Evolutionary conservation across 2,113 vertebrate species (phyloP), one percentile per base, ranked within the genome.

Genomic region (Hylia prasina): DNA sequence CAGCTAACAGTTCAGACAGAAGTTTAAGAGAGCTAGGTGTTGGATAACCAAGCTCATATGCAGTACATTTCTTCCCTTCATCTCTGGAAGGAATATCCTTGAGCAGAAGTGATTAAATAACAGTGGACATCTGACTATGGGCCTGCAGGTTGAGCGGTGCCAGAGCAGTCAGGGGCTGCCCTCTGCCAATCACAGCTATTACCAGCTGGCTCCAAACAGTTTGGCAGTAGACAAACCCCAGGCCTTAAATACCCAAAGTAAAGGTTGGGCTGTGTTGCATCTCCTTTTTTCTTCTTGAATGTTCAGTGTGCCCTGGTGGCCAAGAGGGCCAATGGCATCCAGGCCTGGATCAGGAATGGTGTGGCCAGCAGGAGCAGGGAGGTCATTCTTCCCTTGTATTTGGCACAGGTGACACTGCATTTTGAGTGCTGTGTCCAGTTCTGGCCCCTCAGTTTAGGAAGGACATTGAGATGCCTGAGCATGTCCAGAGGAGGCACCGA

Each of bases 251-350:
- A 47, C 2, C 13, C 12, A 33, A 90, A 17, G 13, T 27, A 28
- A 82, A 53, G 13, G 2, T 3, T 57, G 21, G 28, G 8, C 73
- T 47, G 8, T 19, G 11, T 27, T 69, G 7, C 0, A 0, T 23
- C 35, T 39, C 18, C 5, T 47, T 94, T 47, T 76, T 25, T 60
- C 15, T 82, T 76, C 24, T n/a, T 40, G 40, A 69, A 6, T 15
- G 15, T 35, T 58, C 5, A 17, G 42, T 44, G 42, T 44, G 42
- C 42, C 16, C 42, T 44, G 42, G 42, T 44, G 15, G 42, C 42
- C 42, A 44, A 44, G 42, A 44, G 17, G 15, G 42, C 15, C 42
- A 44, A 44, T 44, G 42, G 42, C 42, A 17, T 44, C 42, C 16
- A 17, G 42, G 42, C 42, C 42, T 44, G 42, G 15, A 44, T 44